These are phyloP conservation scores for Synaphobranchus kaupii DNA, from an alignment of 2,797 vertebrate species.

Conservation along the genomic window DNA sequence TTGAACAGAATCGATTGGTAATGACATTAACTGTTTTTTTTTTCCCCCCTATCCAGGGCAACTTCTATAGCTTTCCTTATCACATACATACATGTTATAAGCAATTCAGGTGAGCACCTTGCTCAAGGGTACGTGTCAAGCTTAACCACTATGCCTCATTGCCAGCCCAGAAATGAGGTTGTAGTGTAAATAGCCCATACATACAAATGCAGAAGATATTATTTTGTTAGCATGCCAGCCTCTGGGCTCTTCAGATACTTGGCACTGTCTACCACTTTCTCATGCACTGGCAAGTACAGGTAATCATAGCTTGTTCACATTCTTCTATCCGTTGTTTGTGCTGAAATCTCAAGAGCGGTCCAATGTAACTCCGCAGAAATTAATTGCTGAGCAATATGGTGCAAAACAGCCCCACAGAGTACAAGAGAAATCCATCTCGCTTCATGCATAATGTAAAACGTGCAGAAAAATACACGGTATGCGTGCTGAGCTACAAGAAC, in stretches of 20 bases:
- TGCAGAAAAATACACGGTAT: neutral
- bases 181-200: conserved; percentile 15
- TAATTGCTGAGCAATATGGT: neutral
- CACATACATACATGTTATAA: neutral
- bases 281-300: neutral
- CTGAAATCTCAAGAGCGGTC: conserved; percentile 5
- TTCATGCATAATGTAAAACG: neutral
- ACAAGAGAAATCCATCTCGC: neutral
- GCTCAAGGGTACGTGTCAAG: neutral
- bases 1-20: neutral
- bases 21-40: neutral
- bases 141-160: neutral
- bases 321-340: neutral
- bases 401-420: neutral
- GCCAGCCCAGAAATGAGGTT: neutral
- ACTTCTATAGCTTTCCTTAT: neutral
- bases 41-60: neutral
- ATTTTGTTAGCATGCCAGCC: neutral
- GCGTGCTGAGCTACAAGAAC: neutral
- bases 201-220: neutral
- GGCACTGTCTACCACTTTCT: neutral
- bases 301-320: neutral
- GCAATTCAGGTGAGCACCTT: conserved; percentile 4
- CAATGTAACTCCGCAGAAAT: neutral
- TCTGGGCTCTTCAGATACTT: neutral